These are phyloP conservation scores for Monochamus alternatus DNA, from an alignment of 2,888 invertebrate species.

Conservation along the genomic window DNA sequence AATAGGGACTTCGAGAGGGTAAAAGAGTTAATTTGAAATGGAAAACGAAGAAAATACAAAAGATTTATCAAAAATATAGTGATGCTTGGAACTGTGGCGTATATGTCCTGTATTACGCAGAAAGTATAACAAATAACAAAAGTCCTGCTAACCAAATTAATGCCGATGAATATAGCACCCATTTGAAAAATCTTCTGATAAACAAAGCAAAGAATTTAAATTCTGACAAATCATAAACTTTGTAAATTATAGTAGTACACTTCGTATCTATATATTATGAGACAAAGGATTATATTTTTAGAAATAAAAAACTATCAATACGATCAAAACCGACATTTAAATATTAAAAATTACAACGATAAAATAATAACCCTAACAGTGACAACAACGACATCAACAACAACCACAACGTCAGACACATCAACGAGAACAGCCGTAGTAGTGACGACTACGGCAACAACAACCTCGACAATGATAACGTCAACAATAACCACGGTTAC, in stretches of 20 bases:
- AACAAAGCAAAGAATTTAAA: conserved; percentile 1
- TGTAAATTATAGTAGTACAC: no score
- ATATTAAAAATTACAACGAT: not conserved
- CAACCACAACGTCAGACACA: not conserved
- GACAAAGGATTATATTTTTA: no score
- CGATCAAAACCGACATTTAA: no score
- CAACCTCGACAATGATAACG: not conserved
- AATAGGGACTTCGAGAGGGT: no score
- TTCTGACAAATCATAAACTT: no score
- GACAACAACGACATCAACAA: not conserved
- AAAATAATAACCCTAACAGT: not conserved
- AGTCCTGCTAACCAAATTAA: not conserved
- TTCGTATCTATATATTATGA: no score
- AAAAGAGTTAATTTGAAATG: not conserved
- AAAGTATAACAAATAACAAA: not conserved
- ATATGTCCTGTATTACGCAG: not conserved
- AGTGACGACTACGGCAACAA: not conserved
- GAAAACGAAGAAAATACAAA: not conserved
- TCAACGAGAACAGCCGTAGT: no score
- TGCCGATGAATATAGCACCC: not conserved
- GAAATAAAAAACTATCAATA: no score
- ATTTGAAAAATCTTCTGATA: not conserved
- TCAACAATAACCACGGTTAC: not conserved
- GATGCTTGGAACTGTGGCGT: not conserved
- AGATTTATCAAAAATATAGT: no score